Evolutionary conservation across 2,797 vertebrate species (phyloP).

Genomic region (Microctenopoma stevenorrisi): DNA sequence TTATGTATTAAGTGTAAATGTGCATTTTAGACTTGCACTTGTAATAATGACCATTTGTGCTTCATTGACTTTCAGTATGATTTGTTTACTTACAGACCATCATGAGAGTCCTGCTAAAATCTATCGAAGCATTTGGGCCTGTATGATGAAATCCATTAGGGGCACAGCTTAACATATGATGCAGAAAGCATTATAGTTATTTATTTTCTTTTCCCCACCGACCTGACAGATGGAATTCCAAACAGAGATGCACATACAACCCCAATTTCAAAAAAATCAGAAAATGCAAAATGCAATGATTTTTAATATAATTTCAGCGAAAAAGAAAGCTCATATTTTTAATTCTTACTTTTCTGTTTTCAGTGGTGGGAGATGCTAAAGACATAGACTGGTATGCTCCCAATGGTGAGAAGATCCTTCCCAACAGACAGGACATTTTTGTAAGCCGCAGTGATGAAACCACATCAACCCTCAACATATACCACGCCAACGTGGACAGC

Average conservation of each 20-base stretch:
- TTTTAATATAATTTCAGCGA: too few species aligned
- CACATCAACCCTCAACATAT: constrained; percentile 93
- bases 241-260: neutral
- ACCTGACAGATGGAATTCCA: neutral
- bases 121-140: neutral
- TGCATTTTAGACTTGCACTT: neutral
- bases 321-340: too few species aligned
- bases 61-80: neutral
- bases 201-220: neutral
- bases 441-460: constrained; percentile 89
- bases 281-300: too few species aligned
- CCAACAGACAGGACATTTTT: constrained; percentile 88
- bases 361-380: constrained; percentile 92
- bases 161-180: neutral
- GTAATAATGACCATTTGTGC: neutral
- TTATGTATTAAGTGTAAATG: neutral
- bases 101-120: neutral
- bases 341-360: neutral
- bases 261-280: too few species aligned
- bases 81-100: neutral
- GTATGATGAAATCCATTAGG: neutral
- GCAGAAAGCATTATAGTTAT: too few species aligned
- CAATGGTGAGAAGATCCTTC: constrained; percentile 90
- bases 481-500: constrained; percentile 91
- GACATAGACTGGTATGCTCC: constrained; percentile 96